A percentile compares a stretch with the other conserved stretches of the same genome.
phyloP scores from a whole-genome alignment of 2,113 vertebrate species.

The Pristiophorus japonicus region DNA sequence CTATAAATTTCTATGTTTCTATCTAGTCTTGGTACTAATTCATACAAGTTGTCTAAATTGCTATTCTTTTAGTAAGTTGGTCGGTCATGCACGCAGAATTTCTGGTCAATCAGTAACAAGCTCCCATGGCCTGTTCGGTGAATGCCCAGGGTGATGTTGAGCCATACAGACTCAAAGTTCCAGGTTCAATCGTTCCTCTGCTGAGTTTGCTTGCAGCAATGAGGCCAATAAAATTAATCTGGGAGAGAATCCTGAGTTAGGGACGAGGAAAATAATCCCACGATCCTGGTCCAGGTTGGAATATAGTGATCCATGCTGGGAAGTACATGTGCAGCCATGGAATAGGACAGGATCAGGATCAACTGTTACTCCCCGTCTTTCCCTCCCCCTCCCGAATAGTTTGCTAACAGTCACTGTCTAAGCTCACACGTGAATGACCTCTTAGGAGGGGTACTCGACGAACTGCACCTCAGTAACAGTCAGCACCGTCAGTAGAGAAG shows the following conservation, averaged over 20 bases:
- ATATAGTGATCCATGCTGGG: not conserved
- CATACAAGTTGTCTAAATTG: not conserved
- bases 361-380: not conserved
- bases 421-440: not conserved
- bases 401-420: not conserved
- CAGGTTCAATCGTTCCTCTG: not conserved
- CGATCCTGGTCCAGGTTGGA: not conserved
- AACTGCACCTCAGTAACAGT: not conserved
- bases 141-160: not conserved
- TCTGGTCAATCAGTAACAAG: not conserved
- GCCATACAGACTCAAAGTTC: not conserved
- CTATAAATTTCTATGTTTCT: too few species aligned
- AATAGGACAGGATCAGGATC: not conserved
- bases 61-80: not conserved
- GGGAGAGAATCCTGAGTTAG: not conserved
- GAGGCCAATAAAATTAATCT: not conserved
- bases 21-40: not conserved
- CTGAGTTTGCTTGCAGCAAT: not conserved
- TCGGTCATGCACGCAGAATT: not conserved
- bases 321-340: not conserved
- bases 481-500: not conserved
- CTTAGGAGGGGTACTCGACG: not conserved
- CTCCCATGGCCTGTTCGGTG: not conserved
- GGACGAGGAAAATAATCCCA: not conserved
- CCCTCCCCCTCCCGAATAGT: not conserved